Conservation (phyloP, 2,888 invertebrate genomes). For the Furcula furcula region DNA sequence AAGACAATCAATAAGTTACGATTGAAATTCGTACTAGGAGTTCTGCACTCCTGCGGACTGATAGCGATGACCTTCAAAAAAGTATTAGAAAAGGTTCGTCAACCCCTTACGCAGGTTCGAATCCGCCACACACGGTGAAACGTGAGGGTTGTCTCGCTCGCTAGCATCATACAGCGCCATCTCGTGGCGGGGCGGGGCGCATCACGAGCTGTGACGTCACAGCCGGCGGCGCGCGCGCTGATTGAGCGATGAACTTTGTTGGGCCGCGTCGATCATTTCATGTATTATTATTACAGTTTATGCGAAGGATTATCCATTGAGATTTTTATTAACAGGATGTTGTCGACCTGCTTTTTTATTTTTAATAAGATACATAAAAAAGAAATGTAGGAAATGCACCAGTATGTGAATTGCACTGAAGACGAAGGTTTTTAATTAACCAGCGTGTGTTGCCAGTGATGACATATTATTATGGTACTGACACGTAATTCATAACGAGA, state of each 20-base stretch:
- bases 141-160: conserved; percentile 35
- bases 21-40: no score
- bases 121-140: conserved; percentile 51
- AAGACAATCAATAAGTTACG: no score
- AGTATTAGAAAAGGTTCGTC: conserved; percentile 20
- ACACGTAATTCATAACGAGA: no score
- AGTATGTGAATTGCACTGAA: no score
- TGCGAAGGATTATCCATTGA: conserved; percentile 70
- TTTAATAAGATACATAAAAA: conserved; percentile 6
- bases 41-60: no score
- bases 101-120: conserved; percentile 20
- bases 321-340: conserved; percentile 57
- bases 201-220: conserved; percentile 72
- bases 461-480: no score
- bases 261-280: conserved; percentile 64
- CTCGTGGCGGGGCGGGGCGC: conserved; percentile 64
- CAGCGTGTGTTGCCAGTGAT: no score
- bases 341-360: conserved; percentile 9
- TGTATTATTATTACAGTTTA: conserved; percentile 62
- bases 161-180: conserved; percentile 66
- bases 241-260: conserved; percentile 77
- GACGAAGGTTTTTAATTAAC: no score
- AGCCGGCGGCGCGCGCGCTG: conserved; percentile 53
- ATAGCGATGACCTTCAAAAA: no score
- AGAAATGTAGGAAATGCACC: not conserved